phyloP scores from a whole-genome alignment of 2,888 invertebrate genomes.

The Glyphotaelius pellucidus region DNA sequence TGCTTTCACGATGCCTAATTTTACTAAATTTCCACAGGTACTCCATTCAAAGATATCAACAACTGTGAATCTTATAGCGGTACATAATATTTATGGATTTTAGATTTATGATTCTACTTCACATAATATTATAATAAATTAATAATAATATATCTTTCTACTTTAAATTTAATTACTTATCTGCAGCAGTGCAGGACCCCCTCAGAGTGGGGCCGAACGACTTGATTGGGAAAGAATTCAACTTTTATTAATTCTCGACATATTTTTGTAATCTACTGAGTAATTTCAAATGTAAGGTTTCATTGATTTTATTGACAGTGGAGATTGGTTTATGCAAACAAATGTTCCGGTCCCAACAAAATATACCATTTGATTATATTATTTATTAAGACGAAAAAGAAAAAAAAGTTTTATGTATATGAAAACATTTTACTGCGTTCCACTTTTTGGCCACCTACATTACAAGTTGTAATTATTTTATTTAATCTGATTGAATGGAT shows the following conservation, averaged over 20 bases:
- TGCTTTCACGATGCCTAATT: neutral
- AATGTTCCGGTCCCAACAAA: too few relatives aligned
- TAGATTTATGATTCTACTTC: too few relatives aligned
- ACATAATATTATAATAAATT: too few relatives aligned
- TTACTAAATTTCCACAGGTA: neutral
- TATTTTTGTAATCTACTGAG: neutral
- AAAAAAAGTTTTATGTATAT: neutral
- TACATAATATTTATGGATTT: neutral
- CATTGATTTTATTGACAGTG: too few relatives aligned
- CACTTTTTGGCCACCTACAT: neutral
- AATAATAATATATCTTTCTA: neutral
- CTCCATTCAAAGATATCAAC: neutral
- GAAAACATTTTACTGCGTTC: too few relatives aligned
- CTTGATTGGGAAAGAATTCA: neutral
- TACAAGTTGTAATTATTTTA: neutral
- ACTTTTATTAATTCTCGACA: neutral
- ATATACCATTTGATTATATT: too few relatives aligned
- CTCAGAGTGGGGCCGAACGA: neutral
- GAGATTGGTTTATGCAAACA: too few relatives aligned
- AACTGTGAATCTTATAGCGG: neutral
- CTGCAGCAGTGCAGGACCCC: too few relatives aligned
- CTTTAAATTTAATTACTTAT: neutral
- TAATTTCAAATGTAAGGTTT: too few relatives aligned
- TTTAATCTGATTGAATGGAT: neutral
- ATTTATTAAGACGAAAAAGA: neutral